These are phyloP conservation scores for Athalia rosae DNA, from an alignment of 2,888 invertebrate species.

Conservation along the genomic window DNA sequence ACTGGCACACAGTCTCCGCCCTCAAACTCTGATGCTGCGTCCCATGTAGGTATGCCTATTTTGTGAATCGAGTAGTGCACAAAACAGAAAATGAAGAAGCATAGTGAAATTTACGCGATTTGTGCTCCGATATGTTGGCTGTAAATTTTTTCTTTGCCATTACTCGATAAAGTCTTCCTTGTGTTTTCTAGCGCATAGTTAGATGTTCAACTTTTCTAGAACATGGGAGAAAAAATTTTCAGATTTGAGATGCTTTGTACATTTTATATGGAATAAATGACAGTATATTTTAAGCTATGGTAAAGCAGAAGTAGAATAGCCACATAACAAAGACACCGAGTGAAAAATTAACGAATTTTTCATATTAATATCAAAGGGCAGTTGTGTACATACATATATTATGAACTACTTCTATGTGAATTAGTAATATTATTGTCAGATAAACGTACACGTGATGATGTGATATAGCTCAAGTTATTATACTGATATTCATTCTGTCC, in stretches of 20 bases:
- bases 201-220: not conserved
- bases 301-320: constrained; percentile 31
- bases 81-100: constrained; percentile 6
- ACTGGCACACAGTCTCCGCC: constrained; percentile 61
- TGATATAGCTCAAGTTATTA: constrained; percentile 13
- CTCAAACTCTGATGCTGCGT: constrained; percentile 65
- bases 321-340: constrained; percentile 1
- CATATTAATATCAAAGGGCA: constrained; percentile 50
- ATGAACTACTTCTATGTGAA: constrained; percentile 34
- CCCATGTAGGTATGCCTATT: constrained; percentile 49
- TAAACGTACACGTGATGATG: constrained; percentile 28
- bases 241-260: constrained; percentile 29
- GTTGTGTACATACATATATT: constrained; percentile 38
- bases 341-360: constrained; percentile 37
- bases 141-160: constrained; percentile 33
- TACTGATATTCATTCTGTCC: constrained; percentile 12
- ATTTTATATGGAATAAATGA: constrained; percentile 36
- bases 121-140: not conserved
- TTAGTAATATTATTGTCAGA: constrained; percentile 41
- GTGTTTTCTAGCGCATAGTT: constrained; percentile 31
- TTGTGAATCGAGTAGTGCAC: not conserved
- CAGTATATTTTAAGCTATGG: constrained; percentile 7
- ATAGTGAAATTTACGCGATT: not conserved
- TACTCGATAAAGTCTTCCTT: constrained; percentile 34
- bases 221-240: constrained; percentile 3